Conservation (phyloP, 2,113 vertebrate genomes). For the Nannobrachium achirus region DNA sequence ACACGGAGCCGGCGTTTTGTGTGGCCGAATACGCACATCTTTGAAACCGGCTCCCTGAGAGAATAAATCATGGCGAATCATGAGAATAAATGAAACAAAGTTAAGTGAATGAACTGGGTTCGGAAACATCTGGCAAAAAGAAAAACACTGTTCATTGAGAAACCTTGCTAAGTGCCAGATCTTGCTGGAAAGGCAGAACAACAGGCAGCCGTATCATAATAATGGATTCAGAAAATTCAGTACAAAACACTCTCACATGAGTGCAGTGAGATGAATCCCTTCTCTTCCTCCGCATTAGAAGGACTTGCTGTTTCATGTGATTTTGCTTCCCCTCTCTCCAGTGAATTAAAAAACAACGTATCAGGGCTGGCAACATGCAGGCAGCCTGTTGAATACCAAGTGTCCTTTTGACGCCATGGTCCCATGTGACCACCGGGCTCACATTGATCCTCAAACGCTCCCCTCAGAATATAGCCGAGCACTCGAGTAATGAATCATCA, state of each 20-base stretch:
- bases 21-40: no score
- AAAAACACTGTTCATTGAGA: no score
- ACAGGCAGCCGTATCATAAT: no score
- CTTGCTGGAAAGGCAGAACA: no score
- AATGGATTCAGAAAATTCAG: not conserved
- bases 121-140: no score
- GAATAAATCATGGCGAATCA: no score
- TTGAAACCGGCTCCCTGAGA: no score
- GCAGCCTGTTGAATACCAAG: slow-evolving; percentile 50
- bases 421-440: slow-evolving; percentile 41
- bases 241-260: not conserved
- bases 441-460: slow-evolving; percentile 51
- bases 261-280: not conserved
- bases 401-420: slow-evolving; percentile 29
- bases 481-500: slow-evolving; percentile 48
- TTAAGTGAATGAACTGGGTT: no score
- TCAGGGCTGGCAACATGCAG: slow-evolving; percentile 23
- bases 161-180: no score
- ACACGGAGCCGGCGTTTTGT: no score
- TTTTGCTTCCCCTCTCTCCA: not conserved
- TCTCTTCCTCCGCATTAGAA: not conserved
- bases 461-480: slow-evolving; percentile 31
- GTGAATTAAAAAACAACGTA: slow-evolving; percentile 1
- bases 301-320: not conserved
- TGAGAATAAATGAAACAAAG: no score